phyloP scores from a whole-genome alignment of 2,888 invertebrate genomes.

The Andrena praecox region DNA sequence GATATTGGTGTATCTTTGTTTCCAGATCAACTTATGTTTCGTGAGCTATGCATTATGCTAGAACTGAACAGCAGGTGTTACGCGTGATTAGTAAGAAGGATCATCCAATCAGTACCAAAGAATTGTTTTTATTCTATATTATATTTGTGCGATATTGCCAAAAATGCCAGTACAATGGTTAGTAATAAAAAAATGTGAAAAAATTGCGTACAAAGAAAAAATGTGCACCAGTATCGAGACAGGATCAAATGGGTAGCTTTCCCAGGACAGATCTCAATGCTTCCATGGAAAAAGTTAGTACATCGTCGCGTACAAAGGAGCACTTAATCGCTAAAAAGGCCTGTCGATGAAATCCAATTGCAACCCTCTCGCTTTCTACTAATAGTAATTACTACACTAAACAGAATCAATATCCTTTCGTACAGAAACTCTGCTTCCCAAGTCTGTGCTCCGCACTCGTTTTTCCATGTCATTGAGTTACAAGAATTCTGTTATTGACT shows the following conservation, averaged over 20 bases:
- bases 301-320: constrained; percentile 15
- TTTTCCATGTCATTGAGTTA: constrained; percentile 64
- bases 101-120: constrained; percentile 47
- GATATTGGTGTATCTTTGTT: not conserved
- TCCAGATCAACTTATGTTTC: not conserved
- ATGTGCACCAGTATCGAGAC: constrained; percentile 73
- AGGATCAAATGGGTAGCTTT: constrained; percentile 59
- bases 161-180: constrained; percentile 79
- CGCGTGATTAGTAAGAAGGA: constrained; percentile 15
- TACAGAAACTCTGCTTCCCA: constrained; percentile 15
- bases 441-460: constrained; percentile 21
- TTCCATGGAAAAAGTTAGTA: constrained; percentile 44
- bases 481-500: constrained; percentile 74
- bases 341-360: constrained; percentile 29
- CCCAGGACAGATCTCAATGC: constrained; percentile 40
- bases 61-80: not conserved
- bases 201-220: constrained; percentile 74
- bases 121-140: constrained; percentile 68
- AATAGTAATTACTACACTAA: constrained; percentile 5
- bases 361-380: not conserved
- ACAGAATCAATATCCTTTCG: constrained; percentile 1
- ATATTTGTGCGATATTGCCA: constrained; percentile 81
- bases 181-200: constrained; percentile 75
- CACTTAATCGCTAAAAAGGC: constrained; percentile 6
- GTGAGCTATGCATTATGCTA: not conserved